Evolutionary conservation across 2,113 vertebrate genomes (phyloP).

Genomic region (Passer montanus): DNA sequence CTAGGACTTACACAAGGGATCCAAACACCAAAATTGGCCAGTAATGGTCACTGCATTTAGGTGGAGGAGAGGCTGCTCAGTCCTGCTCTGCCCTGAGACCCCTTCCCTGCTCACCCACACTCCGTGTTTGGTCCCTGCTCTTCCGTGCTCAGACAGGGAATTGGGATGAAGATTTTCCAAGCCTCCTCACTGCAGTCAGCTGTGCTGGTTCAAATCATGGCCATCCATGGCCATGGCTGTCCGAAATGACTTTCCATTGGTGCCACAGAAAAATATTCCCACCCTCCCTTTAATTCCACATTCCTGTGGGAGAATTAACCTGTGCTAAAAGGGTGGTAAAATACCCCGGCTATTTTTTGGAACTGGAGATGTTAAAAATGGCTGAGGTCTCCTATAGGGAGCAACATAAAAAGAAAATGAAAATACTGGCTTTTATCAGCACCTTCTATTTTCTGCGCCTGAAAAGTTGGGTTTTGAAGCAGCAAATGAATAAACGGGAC

Average conservation of each 20-base stretch:
- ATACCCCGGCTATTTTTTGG: background rate
- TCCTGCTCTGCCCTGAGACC: background rate
- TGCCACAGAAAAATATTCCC: background rate
- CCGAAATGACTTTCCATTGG: background rate
- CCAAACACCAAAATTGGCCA: background rate
- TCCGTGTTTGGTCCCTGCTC: rapidly evolving
- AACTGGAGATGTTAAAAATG: background rate
- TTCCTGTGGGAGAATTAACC: background rate
- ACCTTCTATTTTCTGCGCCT: background rate
- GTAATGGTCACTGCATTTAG: background rate
- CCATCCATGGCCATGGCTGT: rapidly evolving
- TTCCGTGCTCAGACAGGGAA: background rate
- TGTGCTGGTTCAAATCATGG: background rate
- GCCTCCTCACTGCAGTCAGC: background rate
- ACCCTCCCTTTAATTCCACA: background rate
- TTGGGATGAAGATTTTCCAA: background rate
- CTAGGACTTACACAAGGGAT: background rate
- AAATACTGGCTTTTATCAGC: background rate
- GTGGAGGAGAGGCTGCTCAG: background rate
- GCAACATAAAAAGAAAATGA: background rate
- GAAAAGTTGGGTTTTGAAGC: background rate
- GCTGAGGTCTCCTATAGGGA: background rate
- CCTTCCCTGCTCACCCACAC: background rate
- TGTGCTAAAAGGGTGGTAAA: background rate
- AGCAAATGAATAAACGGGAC: background rate